These are phyloP conservation scores for Bombus cullumanus DNA, from an alignment of 1,140 invertebrate genomes.

Conservation along the genomic window DNA sequence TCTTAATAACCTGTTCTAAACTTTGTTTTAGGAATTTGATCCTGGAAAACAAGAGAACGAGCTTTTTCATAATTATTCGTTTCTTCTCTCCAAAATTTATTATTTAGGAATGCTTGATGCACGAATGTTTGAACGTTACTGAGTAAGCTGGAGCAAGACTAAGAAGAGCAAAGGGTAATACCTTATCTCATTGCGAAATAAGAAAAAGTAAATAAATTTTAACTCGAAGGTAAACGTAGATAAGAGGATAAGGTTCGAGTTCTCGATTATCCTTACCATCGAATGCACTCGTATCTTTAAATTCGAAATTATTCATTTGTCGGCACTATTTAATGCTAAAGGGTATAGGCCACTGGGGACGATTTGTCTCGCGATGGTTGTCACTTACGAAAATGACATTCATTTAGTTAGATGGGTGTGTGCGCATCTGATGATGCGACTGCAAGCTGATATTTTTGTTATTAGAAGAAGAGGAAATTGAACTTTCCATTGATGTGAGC, in stretches of 20 bases:
- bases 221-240: slow-evolving; percentile 27
- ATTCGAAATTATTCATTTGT: background rate
- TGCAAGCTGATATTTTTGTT: too few relatives aligned
- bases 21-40: background rate
- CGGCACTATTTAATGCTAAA: too few relatives aligned
- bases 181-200: slow-evolving; percentile 38
- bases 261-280: background rate
- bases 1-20: background rate
- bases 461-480: too few relatives aligned
- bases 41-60: background rate
- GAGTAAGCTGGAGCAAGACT: background rate
- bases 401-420: too few relatives aligned
- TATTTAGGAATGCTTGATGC: background rate
- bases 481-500: too few relatives aligned
- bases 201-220: slow-evolving; percentile 35
- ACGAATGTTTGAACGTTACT: background rate
- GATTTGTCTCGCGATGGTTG: too few relatives aligned
- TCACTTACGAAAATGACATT: too few relatives aligned
- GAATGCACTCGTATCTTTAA: background rate
- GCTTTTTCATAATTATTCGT: background rate
- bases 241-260: slow-evolving; percentile 17
- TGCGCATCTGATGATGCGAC: too few relatives aligned
- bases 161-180: background rate
- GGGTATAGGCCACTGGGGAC: too few relatives aligned
- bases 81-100: background rate